Conservation (phyloP, 1,140 invertebrate species). For the Ceratoteleas bidentatus region DNA sequence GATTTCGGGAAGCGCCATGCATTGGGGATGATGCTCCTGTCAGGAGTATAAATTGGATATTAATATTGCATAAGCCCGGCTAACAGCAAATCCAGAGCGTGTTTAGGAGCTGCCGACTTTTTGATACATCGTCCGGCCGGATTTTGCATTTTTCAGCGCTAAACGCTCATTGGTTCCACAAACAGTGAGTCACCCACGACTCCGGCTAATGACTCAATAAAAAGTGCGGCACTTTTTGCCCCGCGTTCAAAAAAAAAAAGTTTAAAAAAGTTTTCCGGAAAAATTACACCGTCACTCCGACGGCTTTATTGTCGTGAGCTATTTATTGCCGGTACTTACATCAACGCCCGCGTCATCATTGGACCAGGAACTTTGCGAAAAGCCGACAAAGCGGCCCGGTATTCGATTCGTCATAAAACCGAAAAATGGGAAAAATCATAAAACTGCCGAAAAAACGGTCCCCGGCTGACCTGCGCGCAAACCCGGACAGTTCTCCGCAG, state of each 20-base stretch:
- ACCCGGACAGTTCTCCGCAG: slow-evolving; percentile 26
- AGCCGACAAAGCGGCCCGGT: slow-evolving; percentile 47
- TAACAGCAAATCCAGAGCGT: slow-evolving; percentile 52
- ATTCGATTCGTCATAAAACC: slow-evolving; percentile 41
- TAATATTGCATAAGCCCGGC: slow-evolving; percentile 77
- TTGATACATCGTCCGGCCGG: slow-evolving; percentile 47
- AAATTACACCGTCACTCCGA: slow-evolving; percentile 49
- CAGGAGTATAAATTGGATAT: slow-evolving; percentile 78
- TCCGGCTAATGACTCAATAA: slow-evolving; percentile 25
- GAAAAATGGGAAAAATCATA: slow-evolving; percentile 50
- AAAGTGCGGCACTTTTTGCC: background rate
- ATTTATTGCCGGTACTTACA: slow-evolving; percentile 53
- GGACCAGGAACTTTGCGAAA: slow-evolving; percentile 39
- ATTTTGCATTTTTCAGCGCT: slow-evolving; percentile 9
- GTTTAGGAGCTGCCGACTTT: slow-evolving; percentile 42
- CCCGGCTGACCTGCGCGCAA: slow-evolving; percentile 22
- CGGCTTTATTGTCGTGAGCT: slow-evolving; percentile 31
- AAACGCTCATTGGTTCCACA: slow-evolving; percentile 9
- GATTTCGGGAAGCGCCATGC: slow-evolving; percentile 14
- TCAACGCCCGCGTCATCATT: slow-evolving; percentile 43
- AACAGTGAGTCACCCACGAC: slow-evolving; percentile 8
- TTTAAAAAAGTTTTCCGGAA: slow-evolving; percentile 13
- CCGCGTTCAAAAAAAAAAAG: background rate
- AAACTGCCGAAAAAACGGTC: slow-evolving; percentile 42
- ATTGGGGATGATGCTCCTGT: slow-evolving; percentile 70